Conservation (phyloP, 2,113 vertebrate species). For the Phylloscopus trochilus region DNA sequence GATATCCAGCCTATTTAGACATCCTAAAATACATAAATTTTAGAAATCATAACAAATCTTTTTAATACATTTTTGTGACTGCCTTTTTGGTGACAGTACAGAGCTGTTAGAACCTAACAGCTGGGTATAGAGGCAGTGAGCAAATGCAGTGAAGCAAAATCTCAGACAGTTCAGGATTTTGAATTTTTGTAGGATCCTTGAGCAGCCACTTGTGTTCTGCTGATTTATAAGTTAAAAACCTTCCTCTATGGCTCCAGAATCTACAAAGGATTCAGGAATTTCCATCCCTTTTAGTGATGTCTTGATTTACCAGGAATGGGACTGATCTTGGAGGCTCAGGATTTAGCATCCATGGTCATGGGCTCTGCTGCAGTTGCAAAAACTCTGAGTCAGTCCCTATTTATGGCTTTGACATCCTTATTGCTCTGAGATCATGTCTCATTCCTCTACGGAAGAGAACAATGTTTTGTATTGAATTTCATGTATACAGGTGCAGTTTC, state of each 20-base stretch:
- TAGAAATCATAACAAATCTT: neutral
- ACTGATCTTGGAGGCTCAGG: neutral
- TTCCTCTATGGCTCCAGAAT: neutral
- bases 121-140: neutral
- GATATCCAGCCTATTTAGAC: neutral
- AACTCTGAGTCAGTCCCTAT: neutral
- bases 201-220: neutral
- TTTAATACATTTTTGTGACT: neutral
- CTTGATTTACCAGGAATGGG: neutral
- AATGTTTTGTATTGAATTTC: neutral
- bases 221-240: neutral
- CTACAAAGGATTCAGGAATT: neutral
- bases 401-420: neutral
- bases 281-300: neutral
- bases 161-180: neutral
- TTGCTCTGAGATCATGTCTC: neutral
- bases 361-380: neutral
- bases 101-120: neutral
- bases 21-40: neutral
- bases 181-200: neutral
- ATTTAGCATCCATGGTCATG: neutral
- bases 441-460: neutral
- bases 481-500: neutral
- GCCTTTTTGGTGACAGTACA: neutral
- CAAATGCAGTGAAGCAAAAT: neutral